These are phyloP conservation scores for Sebastes hubbsi DNA, from an alignment of 2,797 vertebrate species.

Conservation along the genomic window DNA sequence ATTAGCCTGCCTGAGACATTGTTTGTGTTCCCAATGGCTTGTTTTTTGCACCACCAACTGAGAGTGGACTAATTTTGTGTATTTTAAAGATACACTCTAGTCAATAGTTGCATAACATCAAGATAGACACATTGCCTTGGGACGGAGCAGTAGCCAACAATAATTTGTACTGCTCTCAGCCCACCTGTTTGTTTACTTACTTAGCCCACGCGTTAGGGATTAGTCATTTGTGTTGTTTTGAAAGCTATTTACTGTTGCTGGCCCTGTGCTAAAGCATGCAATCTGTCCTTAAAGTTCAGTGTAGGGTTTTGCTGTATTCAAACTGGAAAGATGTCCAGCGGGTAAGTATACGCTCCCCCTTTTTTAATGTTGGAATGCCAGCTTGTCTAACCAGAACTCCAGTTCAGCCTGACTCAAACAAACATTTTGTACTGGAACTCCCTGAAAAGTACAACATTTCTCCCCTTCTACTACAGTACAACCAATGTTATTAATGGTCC, in stretches of 20 bases:
- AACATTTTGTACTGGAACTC: neutral
- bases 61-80: constrained; percentile 37
- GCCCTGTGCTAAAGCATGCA: constrained; percentile 72
- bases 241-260: constrained; percentile 68
- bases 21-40: constrained; percentile 55
- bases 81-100: constrained; percentile 26
- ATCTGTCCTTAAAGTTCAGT: constrained; percentile 79
- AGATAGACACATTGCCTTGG: constrained; percentile 74
- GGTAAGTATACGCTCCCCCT: constrained; percentile 49
- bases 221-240: constrained; percentile 77
- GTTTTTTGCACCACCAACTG: constrained; percentile 49
- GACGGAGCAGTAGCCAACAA: constrained; percentile 69
- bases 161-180: constrained; percentile 71
- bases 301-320: constrained; percentile 63
- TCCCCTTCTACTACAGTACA: neutral
- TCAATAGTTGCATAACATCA: constrained; percentile 71
- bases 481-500: neutral
- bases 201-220: constrained; percentile 62
- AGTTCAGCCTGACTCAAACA: constrained; percentile 3
- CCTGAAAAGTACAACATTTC: neutral
- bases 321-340: constrained; percentile 51
- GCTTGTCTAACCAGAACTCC: constrained; percentile 43
- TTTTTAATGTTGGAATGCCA: constrained; percentile 31
- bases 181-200: constrained; percentile 77
- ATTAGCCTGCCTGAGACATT: constrained; percentile 45